Evolutionary conservation across 2,888 invertebrate species (phyloP).

Genomic region (Nemoura dubitans): DNA sequence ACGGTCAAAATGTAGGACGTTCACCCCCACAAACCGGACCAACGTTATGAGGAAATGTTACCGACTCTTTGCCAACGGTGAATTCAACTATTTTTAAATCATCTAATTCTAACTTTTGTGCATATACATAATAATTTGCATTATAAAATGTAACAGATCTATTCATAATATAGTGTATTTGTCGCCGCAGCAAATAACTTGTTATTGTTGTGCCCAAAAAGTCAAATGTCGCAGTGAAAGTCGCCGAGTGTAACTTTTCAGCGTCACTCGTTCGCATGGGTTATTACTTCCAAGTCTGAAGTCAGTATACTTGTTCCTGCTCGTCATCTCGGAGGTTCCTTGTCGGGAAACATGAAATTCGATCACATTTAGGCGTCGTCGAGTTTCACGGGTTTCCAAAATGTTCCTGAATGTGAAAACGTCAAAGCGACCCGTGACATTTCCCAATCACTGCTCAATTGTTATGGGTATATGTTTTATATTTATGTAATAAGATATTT

Average conservation of each 20-base stretch:
- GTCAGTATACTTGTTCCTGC: slow-evolving; percentile 1
- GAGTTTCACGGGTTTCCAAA: background rate
- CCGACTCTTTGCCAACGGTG: background rate
- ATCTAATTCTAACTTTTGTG: no score
- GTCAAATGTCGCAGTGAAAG: background rate
- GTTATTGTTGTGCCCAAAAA: background rate
- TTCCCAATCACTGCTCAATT: slow-evolving; percentile 33
- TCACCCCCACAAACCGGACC: slow-evolving; percentile 19
- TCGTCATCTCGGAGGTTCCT: background rate
- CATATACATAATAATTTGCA: no score
- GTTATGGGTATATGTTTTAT: slow-evolving; percentile 23
- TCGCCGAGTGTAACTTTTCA: no score
- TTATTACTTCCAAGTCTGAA: background rate
- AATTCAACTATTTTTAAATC: background rate
- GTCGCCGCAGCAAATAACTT: no score
- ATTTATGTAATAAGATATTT: slow-evolving; percentile 36
- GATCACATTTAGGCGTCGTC: background rate
- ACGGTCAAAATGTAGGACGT: slow-evolving; percentile 31
- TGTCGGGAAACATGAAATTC: slow-evolving; percentile 3
- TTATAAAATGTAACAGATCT: no score
- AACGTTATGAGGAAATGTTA: slow-evolving; percentile 1
- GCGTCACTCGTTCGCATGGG: background rate
- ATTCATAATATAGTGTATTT: no score
- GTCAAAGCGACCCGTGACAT: slow-evolving; percentile 25
- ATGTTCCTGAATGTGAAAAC: background rate